Conservation (phyloP, 2,113 vertebrate genomes). For the Girardinichthys multiradiatus region DNA sequence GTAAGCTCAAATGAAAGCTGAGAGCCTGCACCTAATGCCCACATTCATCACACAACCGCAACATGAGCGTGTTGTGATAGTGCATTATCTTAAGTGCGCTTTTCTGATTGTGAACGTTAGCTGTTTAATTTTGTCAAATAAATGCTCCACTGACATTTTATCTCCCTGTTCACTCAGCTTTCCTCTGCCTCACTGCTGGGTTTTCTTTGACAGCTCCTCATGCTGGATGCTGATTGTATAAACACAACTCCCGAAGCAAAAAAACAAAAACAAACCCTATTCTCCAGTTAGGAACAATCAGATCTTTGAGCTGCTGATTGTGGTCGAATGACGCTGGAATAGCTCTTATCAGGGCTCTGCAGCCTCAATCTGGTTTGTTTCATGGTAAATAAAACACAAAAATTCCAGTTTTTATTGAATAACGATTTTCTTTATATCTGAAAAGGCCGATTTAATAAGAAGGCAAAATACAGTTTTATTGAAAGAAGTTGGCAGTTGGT, state of each 20-base stretch:
- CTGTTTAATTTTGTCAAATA: neutral
- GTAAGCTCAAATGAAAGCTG: neutral
- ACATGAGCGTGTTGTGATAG: neutral
- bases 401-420: constrained; percentile 54
- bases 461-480: constrained; percentile 37
- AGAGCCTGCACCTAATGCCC: neutral
- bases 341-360: constrained; percentile 61
- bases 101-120: neutral
- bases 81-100: neutral
- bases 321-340: constrained; percentile 18
- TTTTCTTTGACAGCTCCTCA: constrained; percentile 28
- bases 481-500: constrained; percentile 44
- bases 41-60: neutral
- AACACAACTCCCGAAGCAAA: constrained; percentile 21
- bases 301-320: constrained; percentile 39
- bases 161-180: neutral
- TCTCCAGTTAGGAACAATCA: constrained; percentile 34
- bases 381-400: constrained; percentile 57
- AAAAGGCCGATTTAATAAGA: constrained; percentile 57
- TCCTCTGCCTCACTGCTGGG: constrained; percentile 6
- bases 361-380: constrained; percentile 61
- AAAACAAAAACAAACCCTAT: neutral
- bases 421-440: constrained; percentile 40
- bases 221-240: constrained; percentile 9
- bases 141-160: neutral